Conservation (phyloP, 2,797 vertebrate species). For the Anguilla marmorata region DNA sequence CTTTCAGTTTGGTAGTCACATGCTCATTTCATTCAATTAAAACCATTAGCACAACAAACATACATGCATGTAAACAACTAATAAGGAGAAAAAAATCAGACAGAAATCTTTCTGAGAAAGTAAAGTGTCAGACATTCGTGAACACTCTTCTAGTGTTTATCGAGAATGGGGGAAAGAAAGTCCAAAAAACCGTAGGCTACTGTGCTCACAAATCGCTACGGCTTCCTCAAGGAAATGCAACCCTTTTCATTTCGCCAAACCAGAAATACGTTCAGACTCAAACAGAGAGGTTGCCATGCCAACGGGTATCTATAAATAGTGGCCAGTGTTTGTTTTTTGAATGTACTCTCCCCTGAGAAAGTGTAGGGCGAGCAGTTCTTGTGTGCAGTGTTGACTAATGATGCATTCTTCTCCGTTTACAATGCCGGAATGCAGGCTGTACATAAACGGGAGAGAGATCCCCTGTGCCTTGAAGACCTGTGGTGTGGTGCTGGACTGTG, state of each 20-base stretch:
- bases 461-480: not conserved
- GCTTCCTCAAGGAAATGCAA: constrained; percentile 43
- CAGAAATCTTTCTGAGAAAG: not conserved
- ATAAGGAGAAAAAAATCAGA: not conserved
- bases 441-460: not conserved
- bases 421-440: constrained; percentile 34
- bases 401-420: constrained; percentile 31
- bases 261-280: constrained; percentile 55
- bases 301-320: constrained; percentile 57
- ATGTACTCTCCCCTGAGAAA: constrained; percentile 46
- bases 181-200: not conserved
- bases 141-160: not conserved
- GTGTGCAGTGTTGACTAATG: constrained; percentile 38
- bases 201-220: not conserved
- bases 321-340: constrained; percentile 55
- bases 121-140: not conserved
- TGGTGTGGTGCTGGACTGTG: not conserved
- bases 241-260: constrained; percentile 40
- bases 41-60: not conserved
- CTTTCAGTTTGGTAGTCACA: not conserved
- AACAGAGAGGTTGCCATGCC: constrained; percentile 57
- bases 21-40: not conserved
- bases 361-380: constrained; percentile 37
- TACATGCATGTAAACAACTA: not conserved
- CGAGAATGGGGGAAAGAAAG: not conserved